Evolutionary conservation across 2,113 vertebrate species (phyloP).

Genomic region (Leucoraja erinaceus): DNA sequence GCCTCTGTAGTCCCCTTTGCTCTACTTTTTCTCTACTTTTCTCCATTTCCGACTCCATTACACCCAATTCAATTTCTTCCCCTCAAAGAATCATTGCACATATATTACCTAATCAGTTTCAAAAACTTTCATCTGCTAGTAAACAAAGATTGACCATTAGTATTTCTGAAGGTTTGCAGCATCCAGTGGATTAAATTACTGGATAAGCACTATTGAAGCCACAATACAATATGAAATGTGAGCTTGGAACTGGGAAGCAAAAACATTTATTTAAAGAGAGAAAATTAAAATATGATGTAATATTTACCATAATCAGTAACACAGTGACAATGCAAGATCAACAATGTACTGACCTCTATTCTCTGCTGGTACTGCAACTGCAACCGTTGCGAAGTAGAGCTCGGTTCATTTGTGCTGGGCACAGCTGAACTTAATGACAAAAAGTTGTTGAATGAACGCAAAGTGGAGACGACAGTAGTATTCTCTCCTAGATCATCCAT

Average conservation of each 20-base stretch:
- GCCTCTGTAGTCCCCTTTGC: no score
- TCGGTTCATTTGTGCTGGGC: slow-evolving; percentile 45
- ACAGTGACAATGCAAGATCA: background rate
- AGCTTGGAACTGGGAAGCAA: background rate
- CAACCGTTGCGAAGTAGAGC: slow-evolving; percentile 48
- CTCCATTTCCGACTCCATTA: background rate
- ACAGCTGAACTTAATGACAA: slow-evolving; percentile 60
- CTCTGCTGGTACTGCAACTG: slow-evolving; percentile 76
- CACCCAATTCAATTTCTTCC: background rate
- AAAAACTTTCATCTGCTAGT: background rate
- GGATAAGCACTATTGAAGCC: background rate
- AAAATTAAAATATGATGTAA: background rate
- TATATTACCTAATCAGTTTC: background rate
- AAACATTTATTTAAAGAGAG: background rate
- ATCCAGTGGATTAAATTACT: background rate
- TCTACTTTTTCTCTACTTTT: background rate
- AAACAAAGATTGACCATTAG: background rate
- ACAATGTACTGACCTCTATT: slow-evolving; percentile 65
- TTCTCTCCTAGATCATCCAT: slow-evolving; percentile 76
- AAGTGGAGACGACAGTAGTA: slow-evolving; percentile 75
- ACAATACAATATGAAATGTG: background rate
- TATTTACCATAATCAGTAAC: background rate
- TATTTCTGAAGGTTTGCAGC: background rate
- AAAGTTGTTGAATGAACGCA: slow-evolving; percentile 83
- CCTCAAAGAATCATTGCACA: background rate